A percentile compares a stretch with the other conserved stretches of the same genome.
Conservation (phyloP, 2,888 invertebrate species). For the Laspeyria flexula region DNA sequence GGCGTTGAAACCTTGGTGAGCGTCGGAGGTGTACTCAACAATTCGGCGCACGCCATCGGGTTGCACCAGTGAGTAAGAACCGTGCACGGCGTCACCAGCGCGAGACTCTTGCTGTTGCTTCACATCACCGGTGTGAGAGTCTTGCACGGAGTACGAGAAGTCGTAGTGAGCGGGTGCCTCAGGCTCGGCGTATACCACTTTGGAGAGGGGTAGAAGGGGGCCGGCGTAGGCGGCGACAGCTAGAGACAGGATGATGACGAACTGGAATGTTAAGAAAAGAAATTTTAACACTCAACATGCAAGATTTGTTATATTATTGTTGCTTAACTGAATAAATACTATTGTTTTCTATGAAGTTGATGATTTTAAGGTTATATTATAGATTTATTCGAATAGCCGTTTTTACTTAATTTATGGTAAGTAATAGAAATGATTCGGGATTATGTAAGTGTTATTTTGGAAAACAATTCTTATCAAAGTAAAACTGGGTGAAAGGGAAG, state of each 20-base stretch:
- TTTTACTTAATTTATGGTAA: too few relatives aligned
- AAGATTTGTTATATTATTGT: too few relatives aligned
- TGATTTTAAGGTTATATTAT: too few relatives aligned
- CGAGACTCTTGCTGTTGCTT: constrained; percentile 80
- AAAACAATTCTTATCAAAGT: too few relatives aligned
- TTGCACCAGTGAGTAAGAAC: constrained; percentile 79
- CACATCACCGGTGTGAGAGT: constrained; percentile 75
- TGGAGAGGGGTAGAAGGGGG: constrained; percentile 57
- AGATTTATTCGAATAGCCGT: too few relatives aligned
- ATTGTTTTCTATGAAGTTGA: too few relatives aligned
- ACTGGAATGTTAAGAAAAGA: constrained; percentile 42
- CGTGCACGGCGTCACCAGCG: constrained; percentile 74
- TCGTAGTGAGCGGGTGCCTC: constrained; percentile 77
- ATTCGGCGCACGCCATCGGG: constrained; percentile 79
- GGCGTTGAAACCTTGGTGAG: constrained; percentile 77
- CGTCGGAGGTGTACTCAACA: constrained; percentile 78
- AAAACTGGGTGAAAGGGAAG: too few relatives aligned
- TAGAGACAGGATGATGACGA: constrained; percentile 64
- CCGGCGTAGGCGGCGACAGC: constrained; percentile 59
- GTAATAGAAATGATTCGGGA: too few relatives aligned
- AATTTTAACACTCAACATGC: too few relatives aligned
- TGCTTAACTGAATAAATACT: not conserved
- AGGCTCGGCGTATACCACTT: constrained; percentile 67
- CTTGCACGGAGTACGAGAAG: constrained; percentile 78
- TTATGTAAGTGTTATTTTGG: too few relatives aligned